Evolutionary conservation across 2,888 invertebrate genomes (phyloP).

Genomic region (Stenoptilia bipunctidactyla): DNA sequence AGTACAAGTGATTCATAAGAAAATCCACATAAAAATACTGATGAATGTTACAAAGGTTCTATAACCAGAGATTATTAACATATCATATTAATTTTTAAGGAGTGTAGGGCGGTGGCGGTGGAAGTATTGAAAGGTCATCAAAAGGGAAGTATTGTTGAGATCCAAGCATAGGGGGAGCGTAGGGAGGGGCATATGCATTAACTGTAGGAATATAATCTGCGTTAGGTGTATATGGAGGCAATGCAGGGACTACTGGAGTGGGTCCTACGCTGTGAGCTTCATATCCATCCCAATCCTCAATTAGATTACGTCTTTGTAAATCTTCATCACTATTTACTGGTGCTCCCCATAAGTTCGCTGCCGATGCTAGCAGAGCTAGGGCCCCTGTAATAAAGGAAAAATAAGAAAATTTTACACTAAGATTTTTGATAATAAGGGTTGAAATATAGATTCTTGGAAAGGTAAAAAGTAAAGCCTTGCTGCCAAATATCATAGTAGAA

Average conservation of each 20-base stretch:
- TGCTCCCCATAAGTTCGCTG: slow-evolving; percentile 76
- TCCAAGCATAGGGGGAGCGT: slow-evolving; percentile 49
- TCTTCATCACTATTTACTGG: slow-evolving; percentile 58
- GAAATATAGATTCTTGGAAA: no score
- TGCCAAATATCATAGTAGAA: no score
- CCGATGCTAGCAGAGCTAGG: slow-evolving; percentile 76
- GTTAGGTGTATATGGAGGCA: slow-evolving; percentile 72
- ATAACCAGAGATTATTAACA: no score
- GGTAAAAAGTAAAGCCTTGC: no score
- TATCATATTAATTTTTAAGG: slow-evolving; percentile 35
- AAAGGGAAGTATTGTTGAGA: slow-evolving; percentile 60
- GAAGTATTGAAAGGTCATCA: slow-evolving; percentile 55
- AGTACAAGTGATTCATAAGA: no score
- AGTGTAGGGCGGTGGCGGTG: slow-evolving; percentile 68
- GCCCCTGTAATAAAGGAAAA: slow-evolving; percentile 61
- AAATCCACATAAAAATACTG: no score
- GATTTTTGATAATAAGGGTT: no score
- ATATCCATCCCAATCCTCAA: slow-evolving; percentile 74
- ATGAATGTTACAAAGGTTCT: no score
- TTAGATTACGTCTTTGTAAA: slow-evolving; percentile 65
- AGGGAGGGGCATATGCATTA: slow-evolving; percentile 35
- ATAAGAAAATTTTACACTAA: no score
- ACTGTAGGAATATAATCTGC: slow-evolving; percentile 41
- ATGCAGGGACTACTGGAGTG: slow-evolving; percentile 66
- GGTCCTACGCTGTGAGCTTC: slow-evolving; percentile 73